Evolutionary conservation across 1,140 invertebrate species (phyloP), one percentile per base, ranked within the genome.

Genomic region (Heliconius melpomene): DNA sequence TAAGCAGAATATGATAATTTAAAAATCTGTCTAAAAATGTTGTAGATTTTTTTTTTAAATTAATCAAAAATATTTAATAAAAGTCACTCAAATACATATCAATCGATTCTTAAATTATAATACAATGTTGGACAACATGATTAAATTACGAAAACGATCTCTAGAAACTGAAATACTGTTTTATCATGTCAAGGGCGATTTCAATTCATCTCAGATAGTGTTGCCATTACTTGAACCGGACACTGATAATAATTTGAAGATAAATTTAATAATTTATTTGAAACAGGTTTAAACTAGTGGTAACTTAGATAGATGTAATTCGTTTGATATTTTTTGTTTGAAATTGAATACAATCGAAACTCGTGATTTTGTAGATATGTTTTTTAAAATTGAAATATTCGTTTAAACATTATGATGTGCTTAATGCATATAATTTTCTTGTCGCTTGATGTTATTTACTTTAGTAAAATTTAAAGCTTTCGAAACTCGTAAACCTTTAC

Each of bases 141-240:
- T 66, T 66, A 66, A 66, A 66, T 66, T 66, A 66, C 60, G 60
- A 29, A 66, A 66, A 66, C 60, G 60, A 66, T 66, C 26, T 66
- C 60, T 66, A 66, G 60, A 3, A 66, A 29, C 26, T 66, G 60
- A 66, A 66, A 66, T 66, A 66, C 6, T 26, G 23, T 26, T 66
- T 60, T 66, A 66, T 66, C 60, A 66, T 66, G 60, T 66, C 60
- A 66, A 66, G 60, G 60, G 60, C 60, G 60, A 66, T 66, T 66
- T 66, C 60, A 26, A 66, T 66, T 66, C 60, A 66, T 66, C 60
- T 66, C 60, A 57, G 60, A 66, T 66, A 66, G 29, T 66, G 26
- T 66, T 70, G 32, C 23, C 29, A 50, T 72, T 70, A 60, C 46
- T 8, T 40, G 60, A 75, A 76, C 74, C 81, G 81, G 77, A 79